Evolutionary conservation across 2,888 invertebrate species (phyloP), one percentile per base, ranked within the genome.

Genomic region (Flabesymbios commensalis): DNA sequence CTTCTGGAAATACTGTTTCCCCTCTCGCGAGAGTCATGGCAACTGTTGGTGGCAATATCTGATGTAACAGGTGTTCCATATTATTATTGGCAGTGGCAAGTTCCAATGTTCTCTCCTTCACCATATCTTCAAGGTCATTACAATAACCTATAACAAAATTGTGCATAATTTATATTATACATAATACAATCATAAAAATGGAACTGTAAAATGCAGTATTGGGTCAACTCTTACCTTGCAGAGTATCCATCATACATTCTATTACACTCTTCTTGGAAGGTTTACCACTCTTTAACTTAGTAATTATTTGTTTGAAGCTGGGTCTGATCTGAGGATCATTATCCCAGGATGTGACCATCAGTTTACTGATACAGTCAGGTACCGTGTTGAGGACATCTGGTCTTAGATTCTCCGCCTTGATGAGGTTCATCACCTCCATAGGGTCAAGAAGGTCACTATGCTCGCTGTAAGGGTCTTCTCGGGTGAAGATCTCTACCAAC

Each of bases 201-300:
- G n/a, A n/a, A n/a, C n/a, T n/a, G n/a, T n/a, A n/a, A n/a, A n/a
- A n/a, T n/a, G n/a, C n/a, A n/a, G n/a, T n/a, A n/a, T n/a, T n/a
- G n/a, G n/a, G n/a, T 78, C 33, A 79, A 67, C 36, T 73, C 69
- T 3, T 49, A 33, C 4, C 70, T 53, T 81, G 79, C 67, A 81
- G 71, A 3, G 78, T 71, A 22, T 75, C 73, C 71, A 81, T 77
- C 74, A 81, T 78, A 36, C 72, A 73, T 61, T 81, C 81, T 28
- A 80, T 54, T 31, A 81, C 68, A 7, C 78, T 2, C 53, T 47
- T 5, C 68, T 36, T 1, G 74, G 74, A 14, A 69, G 72, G 39
- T 71, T 74, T 1, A 4, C 55, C 56, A 10, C 26, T 26, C 32
- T 52, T 51, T 14, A 62, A 26, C 17, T 42, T 26, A n/a, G 32